Percentiles rank a stretch among this genome's conserved stretches.
Evolutionary conservation across 2,113 vertebrate genomes (phyloP).

Genomic region (Eublepharis macularius): DNA sequence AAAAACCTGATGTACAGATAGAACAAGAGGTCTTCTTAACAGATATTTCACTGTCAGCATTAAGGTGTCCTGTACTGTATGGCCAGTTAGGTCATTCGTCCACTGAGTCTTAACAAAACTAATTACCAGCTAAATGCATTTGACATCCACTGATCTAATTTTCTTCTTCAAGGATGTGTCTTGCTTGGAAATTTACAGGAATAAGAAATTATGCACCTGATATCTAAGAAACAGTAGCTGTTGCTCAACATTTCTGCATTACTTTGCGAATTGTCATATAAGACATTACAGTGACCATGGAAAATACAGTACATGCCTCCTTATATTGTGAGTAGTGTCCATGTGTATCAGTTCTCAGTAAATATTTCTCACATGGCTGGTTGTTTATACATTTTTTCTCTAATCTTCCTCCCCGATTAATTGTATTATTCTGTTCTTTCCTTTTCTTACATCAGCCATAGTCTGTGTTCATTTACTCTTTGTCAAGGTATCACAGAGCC

Average conservation of each 20-base stretch:
- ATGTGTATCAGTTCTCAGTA: too few relatives aligned
- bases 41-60: accelerated
- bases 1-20: background rate
- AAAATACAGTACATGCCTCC: background rate
- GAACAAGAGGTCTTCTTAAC: background rate
- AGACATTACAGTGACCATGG: background rate
- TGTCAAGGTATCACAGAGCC: too few relatives aligned
- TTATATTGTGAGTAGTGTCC: too few relatives aligned
- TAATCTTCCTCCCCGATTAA: too few relatives aligned
- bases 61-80: background rate
- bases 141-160: background rate
- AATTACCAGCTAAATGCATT: accelerated
- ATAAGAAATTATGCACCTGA: background rate
- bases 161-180: background rate
- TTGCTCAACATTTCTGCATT: background rate
- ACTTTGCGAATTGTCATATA: background rate
- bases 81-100: accelerated
- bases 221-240: background rate
- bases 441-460: too few relatives aligned
- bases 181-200: background rate
- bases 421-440: too few relatives aligned
- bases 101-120: background rate
- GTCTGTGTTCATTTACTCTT: too few relatives aligned
- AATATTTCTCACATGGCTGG: too few relatives aligned
- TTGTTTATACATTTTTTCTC: too few relatives aligned